Conservation (phyloP, 1,140 invertebrate genomes). For the Vanessa tameamea region DNA sequence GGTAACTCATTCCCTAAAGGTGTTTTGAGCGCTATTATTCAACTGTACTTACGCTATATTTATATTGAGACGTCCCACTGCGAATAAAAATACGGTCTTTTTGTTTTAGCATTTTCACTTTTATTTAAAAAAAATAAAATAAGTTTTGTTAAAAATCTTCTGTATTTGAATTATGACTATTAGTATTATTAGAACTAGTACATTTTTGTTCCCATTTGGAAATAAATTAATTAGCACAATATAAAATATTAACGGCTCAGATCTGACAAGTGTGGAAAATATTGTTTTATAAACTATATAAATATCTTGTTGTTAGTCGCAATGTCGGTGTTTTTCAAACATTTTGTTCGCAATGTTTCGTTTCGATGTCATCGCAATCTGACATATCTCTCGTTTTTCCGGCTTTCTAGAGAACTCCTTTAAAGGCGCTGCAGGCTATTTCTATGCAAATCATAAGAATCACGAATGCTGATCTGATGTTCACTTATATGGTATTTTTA, state of each 20-base stretch:
- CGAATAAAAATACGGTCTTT: slow-evolving; percentile 15
- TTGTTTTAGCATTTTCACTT: background rate
- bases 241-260: background rate
- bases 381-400: slow-evolving; percentile 67
- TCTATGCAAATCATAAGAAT: slow-evolving; percentile 36
- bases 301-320: background rate
- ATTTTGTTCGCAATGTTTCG: slow-evolving; percentile 50
- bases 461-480: slow-evolving; percentile 33
- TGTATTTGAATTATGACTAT: too few species aligned
- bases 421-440: slow-evolving; percentile 47
- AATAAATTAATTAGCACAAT: background rate
- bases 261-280: too few species aligned
- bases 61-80: slow-evolving; percentile 26
- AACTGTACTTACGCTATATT: slow-evolving; percentile 5
- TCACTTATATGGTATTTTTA: slow-evolving; percentile 10
- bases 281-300: too few species aligned
- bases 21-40: slow-evolving; percentile 33
- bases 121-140: background rate
- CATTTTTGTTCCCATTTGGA: background rate
- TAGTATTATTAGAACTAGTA: background rate
- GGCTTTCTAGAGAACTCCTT: slow-evolving; percentile 64
- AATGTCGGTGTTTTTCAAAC: slow-evolving; percentile 13
- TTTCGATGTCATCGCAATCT: slow-evolving; percentile 61
- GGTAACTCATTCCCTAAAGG: slow-evolving; percentile 34
- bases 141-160: too few species aligned